Evolutionary conservation across 1,140 invertebrate genomes (phyloP).

Genomic region (Riptortus pedestris): DNA sequence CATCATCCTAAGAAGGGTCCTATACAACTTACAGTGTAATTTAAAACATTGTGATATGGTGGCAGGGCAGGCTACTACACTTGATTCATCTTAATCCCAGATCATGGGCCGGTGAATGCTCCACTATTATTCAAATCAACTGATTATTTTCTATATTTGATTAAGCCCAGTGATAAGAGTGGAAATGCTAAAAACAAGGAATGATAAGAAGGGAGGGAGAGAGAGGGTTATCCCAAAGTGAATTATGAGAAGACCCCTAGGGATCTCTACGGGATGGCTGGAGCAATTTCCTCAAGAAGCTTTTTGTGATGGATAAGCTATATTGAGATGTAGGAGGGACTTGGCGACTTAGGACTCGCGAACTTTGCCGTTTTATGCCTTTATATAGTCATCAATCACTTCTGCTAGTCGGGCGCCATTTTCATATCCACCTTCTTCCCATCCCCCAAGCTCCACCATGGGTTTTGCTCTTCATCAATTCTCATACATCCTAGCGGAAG

Average conservation of each 20-base stretch:
- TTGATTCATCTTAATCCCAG: too few relatives aligned
- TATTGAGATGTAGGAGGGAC: conserved; percentile 7
- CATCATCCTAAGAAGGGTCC: too few relatives aligned
- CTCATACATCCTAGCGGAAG: not conserved
- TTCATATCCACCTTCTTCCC: conserved; percentile 12
- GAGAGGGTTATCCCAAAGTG: not conserved
- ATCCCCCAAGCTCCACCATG: too few relatives aligned
- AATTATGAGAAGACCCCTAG: not conserved
- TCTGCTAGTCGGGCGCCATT: not conserved
- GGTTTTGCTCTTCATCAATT: conserved; percentile 11
- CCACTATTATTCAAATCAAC: too few relatives aligned
- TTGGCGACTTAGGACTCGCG: conserved; percentile 8
- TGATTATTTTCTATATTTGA: too few relatives aligned
- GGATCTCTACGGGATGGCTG: not conserved
- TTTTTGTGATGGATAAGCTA: conserved; percentile 15
- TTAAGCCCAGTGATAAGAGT: too few relatives aligned
- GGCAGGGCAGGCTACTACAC: too few relatives aligned
- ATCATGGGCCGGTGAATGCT: too few relatives aligned
- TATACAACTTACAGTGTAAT: too few relatives aligned
- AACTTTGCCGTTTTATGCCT: conserved; percentile 10
- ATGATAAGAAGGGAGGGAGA: not conserved
- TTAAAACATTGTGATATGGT: too few relatives aligned
- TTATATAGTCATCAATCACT: conserved; percentile 9
- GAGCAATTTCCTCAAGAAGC: conserved; percentile 14
- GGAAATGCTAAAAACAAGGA: not conserved